Conservation (phyloP, 2,113 vertebrate genomes). For the Pluvialis apricaria region DNA sequence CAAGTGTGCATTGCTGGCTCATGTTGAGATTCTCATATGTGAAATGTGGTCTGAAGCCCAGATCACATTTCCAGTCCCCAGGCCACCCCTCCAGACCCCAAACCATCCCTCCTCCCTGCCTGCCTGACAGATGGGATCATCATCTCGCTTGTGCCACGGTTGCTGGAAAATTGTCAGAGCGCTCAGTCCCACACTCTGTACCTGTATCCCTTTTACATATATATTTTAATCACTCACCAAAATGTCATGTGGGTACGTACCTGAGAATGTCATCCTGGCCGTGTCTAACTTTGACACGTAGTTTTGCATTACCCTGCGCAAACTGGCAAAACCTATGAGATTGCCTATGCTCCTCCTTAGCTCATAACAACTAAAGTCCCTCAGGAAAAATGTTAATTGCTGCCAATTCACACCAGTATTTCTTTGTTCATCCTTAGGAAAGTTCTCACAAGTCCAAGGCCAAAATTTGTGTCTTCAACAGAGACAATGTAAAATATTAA, state of each 20-base stretch:
- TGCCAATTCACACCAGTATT: rapidly evolving
- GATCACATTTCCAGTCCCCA: background rate
- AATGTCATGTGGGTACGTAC: background rate
- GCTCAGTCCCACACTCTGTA: no score
- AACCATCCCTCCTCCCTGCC: background rate
- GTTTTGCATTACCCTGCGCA: background rate
- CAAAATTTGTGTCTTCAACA: background rate
- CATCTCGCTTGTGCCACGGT: rapidly evolving
- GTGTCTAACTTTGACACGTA: background rate
- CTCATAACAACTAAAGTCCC: background rate
- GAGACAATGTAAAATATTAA: background rate
- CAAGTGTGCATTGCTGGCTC: background rate
- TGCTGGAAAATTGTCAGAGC: background rate
- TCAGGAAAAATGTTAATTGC: background rate
- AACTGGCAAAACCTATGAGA: background rate
- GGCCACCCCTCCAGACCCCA: background rate
- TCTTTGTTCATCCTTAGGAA: background rate
- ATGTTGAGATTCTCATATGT: background rate
- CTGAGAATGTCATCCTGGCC: background rate
- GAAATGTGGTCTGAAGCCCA: background rate
- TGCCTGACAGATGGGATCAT: background rate
- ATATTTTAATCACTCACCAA: background rate
- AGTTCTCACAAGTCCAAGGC: background rate
- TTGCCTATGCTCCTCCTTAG: background rate
- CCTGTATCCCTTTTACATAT: background rate